A percentile compares a stretch with the other conserved stretches of the same genome.
Evolutionary conservation across 1,140 invertebrate species (phyloP).

Genomic region (Agrilus planipennis): DNA sequence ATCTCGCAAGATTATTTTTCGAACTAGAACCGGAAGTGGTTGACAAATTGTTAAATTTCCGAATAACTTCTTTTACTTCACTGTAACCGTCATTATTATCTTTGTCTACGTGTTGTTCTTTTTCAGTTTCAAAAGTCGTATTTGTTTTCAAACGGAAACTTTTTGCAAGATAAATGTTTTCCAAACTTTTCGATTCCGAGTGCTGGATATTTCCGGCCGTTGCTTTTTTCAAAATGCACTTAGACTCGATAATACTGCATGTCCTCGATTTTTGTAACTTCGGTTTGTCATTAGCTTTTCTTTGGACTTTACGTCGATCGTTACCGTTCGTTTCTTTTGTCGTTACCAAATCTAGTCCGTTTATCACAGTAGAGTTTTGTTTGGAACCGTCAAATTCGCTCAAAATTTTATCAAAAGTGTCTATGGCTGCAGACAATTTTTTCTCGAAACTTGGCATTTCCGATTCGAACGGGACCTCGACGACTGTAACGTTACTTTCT

Average conservation of each 20-base stretch:
- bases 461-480: slow-evolving; percentile 29
- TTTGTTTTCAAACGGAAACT: too few relatives aligned
- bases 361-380: too few relatives aligned
- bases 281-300: too few relatives aligned
- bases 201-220: too few relatives aligned
- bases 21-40: too few relatives aligned
- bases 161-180: too few relatives aligned
- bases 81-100: slow-evolving; percentile 2
- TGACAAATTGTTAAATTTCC: slow-evolving; percentile 18
- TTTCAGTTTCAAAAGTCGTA: too few relatives aligned
- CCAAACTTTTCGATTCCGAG: too few relatives aligned
- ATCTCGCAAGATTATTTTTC: too few relatives aligned
- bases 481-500: slow-evolving; percentile 16
- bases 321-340: slow-evolving; percentile 19
- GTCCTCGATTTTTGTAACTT: slow-evolving; percentile 48
- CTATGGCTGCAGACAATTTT: slow-evolving; percentile 46
- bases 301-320: too few relatives aligned
- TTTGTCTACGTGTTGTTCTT: background rate
- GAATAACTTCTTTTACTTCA: slow-evolving; percentile 23
- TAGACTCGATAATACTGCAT: slow-evolving; percentile 48
- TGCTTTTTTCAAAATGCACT: slow-evolving; percentile 47
- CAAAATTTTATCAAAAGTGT: slow-evolving; percentile 52
- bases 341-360: too few relatives aligned
- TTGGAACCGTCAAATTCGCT: slow-evolving; percentile 31
- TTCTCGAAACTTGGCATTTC: too few relatives aligned